A percentile compares a stretch with the other conserved stretches of the same genome.
Evolutionary conservation across 2,113 vertebrate species (phyloP).

Genomic region (Nothoprocta perdicaria): DNA sequence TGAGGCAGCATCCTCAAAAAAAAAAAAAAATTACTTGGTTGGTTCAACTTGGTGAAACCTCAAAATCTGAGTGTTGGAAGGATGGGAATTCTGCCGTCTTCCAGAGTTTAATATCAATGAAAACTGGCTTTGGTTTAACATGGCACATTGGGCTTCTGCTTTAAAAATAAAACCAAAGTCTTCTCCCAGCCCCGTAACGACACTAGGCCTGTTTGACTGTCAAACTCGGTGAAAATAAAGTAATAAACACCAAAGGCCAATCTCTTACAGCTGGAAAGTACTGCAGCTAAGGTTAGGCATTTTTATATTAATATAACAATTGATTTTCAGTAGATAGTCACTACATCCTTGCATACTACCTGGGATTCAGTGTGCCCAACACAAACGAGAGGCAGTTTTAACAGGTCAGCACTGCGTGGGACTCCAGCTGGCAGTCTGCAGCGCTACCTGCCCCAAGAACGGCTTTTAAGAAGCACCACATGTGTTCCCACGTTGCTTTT

Average conservation of each 20-base stretch:
- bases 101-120: not conserved
- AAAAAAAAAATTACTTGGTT: not conserved
- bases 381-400: not conserved
- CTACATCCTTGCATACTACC: not conserved
- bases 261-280: not conserved
- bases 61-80: not conserved
- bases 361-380: not conserved
- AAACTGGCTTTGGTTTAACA: not conserved
- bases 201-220: not conserved
- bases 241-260: not conserved
- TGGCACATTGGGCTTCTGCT: not conserved
- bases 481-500: not conserved
- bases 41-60: not conserved
- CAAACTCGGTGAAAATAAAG: not conserved
- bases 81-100: fast-evolving
- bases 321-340: not conserved
- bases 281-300: not conserved
- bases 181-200: not conserved
- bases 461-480: not conserved
- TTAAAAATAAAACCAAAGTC: not conserved
- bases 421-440: not conserved
- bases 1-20: not conserved
- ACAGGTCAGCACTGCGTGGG: not conserved
- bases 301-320: not conserved
- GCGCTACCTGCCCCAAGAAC: not conserved